Percentiles rank a stretch among this genome's conserved stretches.
Conservation (phyloP, 2,113 vertebrate genomes). For the Uropsilus gracilis region DNA sequence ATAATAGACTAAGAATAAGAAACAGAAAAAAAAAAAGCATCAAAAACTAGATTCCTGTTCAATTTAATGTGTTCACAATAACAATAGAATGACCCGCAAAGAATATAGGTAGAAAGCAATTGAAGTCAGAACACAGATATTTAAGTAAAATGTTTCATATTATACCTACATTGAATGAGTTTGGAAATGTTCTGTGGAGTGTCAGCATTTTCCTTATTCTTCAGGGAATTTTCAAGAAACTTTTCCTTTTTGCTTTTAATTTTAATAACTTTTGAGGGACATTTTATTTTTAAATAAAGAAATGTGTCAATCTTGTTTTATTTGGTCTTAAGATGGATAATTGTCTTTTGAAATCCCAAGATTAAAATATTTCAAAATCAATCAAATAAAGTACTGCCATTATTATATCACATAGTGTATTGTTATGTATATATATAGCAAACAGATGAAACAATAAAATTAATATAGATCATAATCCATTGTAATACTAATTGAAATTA, state of each 20-base stretch:
- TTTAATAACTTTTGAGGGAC: not conserved
- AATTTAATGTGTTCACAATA: conserved; percentile 29
- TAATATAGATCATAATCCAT: not conserved
- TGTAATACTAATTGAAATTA: not conserved
- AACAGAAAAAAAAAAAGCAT: conserved; percentile 7
- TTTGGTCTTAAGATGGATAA: not conserved
- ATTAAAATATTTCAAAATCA: not conserved
- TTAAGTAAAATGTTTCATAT: conserved; percentile 4
- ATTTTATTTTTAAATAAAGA: not conserved
- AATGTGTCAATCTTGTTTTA: not conserved
- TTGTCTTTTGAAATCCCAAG: not conserved
- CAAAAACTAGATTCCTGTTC: conserved; percentile 50
- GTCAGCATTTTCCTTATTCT: not conserved
- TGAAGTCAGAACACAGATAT: not conserved
- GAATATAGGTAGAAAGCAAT: not conserved
- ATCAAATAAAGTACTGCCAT: not conserved
- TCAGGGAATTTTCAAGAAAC: not conserved
- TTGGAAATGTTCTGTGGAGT: not conserved
- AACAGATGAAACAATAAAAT: not conserved
- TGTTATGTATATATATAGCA: not conserved
- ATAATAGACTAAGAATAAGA: conserved; percentile 60
- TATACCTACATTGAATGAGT: not conserved
- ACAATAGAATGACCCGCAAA: not conserved
- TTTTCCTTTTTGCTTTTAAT: not conserved
- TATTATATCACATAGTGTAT: too few relatives aligned